Base-by-base conservation (phyloP, 2,797 vertebrate species). In the Euphonia xanthogaster region DNA sequence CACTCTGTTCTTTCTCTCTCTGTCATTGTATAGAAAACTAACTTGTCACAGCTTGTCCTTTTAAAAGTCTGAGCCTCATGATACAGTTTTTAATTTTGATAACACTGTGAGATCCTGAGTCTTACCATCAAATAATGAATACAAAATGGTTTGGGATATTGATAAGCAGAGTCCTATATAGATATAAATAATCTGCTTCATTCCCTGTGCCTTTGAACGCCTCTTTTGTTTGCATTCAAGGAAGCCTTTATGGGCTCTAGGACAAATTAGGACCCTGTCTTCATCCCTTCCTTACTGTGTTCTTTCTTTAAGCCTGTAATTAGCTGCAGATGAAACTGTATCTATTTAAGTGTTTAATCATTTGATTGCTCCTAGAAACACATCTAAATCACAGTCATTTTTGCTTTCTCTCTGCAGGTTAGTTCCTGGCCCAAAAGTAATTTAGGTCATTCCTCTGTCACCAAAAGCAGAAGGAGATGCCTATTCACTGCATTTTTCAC, bases 301-400 rank as follows among this genome's bases (percentile, higher is more conserved):
- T 77, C 54, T 84, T 91, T 66, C 33, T 91, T 65, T 51, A 62
- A 86, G 19, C 15, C 14, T 88, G 60, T 65, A 92, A 94, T 96
- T 93, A 93, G 18, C 31, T 83, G 47, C 62, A 90, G 79, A 78
- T 78, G 70, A 88, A 86, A 65, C 73, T 72, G 54, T 47, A 80
- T 75, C 66, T 93, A 62, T 90, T 78, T 88, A 93, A 78, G 58
- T 67, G 53, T 83, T 88, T 93, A 88, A 92, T 47, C 50, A 87
- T 74, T 74, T 88, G 72, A 91, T 80, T 81, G 25, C 61, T 80
- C 21, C 71, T 82, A 63, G 71, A 95, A 92, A 80, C 13, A 16
- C 31, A 23, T 60, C 42, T 83, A 78, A 94, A 95, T 90, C 54
- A 86, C 40, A 35, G 47, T 50, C 54, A 84, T 86, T 88, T 88